Percentiles rank a stretch among this genome's conserved stretches.
Evolutionary conservation across 2,797 vertebrate species (phyloP).

Genomic region (Manis crassicaudata): DNA sequence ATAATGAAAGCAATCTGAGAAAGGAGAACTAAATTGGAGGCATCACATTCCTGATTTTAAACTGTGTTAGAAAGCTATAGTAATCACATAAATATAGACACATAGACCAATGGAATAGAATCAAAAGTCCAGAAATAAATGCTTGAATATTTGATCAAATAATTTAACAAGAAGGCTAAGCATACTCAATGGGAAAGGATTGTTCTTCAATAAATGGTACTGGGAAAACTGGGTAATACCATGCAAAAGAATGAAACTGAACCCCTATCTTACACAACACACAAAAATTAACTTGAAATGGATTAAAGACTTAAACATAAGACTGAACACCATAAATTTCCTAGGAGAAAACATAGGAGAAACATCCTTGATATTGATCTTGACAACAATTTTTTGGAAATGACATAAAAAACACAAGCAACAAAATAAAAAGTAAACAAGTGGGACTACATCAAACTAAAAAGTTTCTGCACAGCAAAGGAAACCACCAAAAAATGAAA

Average conservation of each 20-base stretch:
- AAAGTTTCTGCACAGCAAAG: neutral
- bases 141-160: neutral
- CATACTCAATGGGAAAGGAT: neutral
- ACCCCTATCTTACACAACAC: neutral
- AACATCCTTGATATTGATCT: neutral
- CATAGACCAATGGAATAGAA: neutral
- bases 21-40: neutral
- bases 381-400: neutral
- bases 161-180: neutral
- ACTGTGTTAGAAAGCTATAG: neutral
- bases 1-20: neutral
- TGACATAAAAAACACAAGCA: neutral
- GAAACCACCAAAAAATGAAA: neutral
- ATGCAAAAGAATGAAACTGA: neutral
- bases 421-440: neutral
- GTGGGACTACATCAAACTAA: neutral
- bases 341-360: neutral
- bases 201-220: neutral
- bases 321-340: neutral
- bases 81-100: neutral
- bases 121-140: neutral
- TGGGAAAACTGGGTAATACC: neutral
- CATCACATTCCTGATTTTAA: neutral
- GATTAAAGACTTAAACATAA: neutral
- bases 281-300: neutral